Base-by-base conservation (phyloP, 2,888 invertebrate species). In the Metalampra italica region DNA sequence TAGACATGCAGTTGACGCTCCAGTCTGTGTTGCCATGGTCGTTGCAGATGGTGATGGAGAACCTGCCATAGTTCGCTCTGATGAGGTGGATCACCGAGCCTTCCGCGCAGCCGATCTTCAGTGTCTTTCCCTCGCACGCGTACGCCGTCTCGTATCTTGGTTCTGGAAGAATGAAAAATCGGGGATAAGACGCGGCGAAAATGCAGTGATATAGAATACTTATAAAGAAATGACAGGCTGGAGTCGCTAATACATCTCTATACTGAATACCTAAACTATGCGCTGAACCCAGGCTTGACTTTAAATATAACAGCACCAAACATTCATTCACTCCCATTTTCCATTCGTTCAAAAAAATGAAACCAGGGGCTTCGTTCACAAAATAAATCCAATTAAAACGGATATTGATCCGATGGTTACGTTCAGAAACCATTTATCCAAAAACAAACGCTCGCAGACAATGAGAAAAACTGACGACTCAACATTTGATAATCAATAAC, bases 1-100 rank as follows among this genome's bases (percentile, higher is more conserved):
- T 94, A 49, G 97, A 96, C 95, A 97, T 97, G 83, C 98, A 98
- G 88, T 97, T 97, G 67, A 98, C 96, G 76, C 97, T 96, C 97
- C 97, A 98, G 70, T 97, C 96, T n/a, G 96, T 96, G 83, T 97
- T 94, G 59, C 97, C 97, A 76, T 97, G 96, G 82, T 97, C 97
- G 85, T 98, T 98, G 91, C 98, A 98, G 79, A 98, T 96, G 71
- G 96, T 96, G 82, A 98, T 96, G 60, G 96, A 97, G 87, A 97
- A 98, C 69, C 97, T 92, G 46, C 98, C 98, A 80, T 97, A 98
- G 91, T 98, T 98, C 54, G 98, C 98, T 60, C 97, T 92, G 78
- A 97, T 95, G 68, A 98, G 91, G 77, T 96, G 95, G 68, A 98
- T 97, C 54, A 96, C 91, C 68, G 96, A 95, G n/a, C 96, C 96